Percentiles rank a stretch among this genome's conserved stretches.
These are phyloP conservation scores for Ommatoiulus sabulosus DNA, from an alignment of 2,888 invertebrate genomes.

Conservation along the genomic window DNA sequence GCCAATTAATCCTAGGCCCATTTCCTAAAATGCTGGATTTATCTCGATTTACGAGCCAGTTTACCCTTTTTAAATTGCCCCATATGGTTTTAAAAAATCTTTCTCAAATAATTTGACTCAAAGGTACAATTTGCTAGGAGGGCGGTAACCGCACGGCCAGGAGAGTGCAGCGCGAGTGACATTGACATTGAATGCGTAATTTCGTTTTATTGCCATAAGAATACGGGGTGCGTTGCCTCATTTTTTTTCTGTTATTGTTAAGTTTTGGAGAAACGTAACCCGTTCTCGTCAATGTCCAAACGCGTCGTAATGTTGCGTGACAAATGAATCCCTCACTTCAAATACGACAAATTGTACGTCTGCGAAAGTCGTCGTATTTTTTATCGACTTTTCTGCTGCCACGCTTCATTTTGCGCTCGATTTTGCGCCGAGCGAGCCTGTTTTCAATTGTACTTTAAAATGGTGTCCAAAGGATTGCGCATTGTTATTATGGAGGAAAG, in stretches of 20 bases:
- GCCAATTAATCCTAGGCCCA: no score
- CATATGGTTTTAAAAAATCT: not conserved
- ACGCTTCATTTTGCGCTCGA: not conserved
- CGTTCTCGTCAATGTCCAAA: constrained; percentile 35
- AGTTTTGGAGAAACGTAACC: constrained; percentile 16
- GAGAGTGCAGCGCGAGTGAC: not conserved
- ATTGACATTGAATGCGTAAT: constrained; percentile 24
- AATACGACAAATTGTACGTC: constrained; percentile 36
- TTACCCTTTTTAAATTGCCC: not conserved
- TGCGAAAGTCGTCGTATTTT: not conserved
- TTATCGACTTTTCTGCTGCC: not conserved
- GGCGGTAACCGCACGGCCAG: not conserved
- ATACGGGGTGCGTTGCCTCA: not conserved
- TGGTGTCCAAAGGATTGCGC: constrained; percentile 36
- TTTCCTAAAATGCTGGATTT: no score
- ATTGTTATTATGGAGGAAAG: constrained; percentile 11
- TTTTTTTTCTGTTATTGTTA: not conserved
- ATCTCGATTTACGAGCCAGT: no score
- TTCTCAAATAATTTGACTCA: constrained; percentile 23
- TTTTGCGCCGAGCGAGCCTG: not conserved
- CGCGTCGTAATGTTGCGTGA: not conserved
- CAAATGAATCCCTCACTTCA: constrained; percentile 17
- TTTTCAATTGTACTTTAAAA: constrained; percentile 18
- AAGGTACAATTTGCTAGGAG: not conserved
- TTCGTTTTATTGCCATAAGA: constrained; percentile 40